These are phyloP conservation scores for Nanger granti DNA, from an alignment of 2,113 vertebrate species.

Conservation along the genomic window DNA sequence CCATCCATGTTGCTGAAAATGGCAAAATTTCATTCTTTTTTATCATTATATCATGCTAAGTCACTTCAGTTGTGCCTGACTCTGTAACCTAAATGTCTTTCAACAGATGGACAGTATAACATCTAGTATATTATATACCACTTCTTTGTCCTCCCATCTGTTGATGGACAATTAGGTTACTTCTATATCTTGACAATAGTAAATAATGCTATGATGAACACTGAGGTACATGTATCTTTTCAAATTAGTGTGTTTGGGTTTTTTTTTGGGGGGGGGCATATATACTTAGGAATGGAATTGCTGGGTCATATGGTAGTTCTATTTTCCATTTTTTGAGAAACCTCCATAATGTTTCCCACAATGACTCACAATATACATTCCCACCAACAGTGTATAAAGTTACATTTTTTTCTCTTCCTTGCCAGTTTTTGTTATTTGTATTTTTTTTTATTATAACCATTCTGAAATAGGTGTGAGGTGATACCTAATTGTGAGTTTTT, in stretches of 20 bases:
- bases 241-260: not conserved
- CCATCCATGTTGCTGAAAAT: not conserved
- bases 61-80: not conserved
- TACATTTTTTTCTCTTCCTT: not conserved
- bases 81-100: not conserved
- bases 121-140: not conserved
- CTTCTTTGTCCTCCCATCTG: not conserved
- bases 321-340: not conserved
- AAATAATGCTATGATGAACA: not conserved
- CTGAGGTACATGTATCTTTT: not conserved
- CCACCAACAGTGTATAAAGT: not conserved
- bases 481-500: not conserved
- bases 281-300: not conserved
- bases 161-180: not conserved
- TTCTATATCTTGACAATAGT: not conserved
- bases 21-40: not conserved
- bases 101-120: not conserved
- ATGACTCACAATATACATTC: not conserved
- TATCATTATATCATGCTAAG: not conserved
- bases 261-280: rapidly evolving
- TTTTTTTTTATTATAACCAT: not conserved
- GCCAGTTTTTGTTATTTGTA: not conserved
- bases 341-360: not conserved
- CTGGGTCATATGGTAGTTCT: not conserved
- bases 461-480: not conserved